These are phyloP conservation scores for Steinernema scapterisci DNA, from an alignment of 2,888 invertebrate species.

Conservation along the genomic window DNA sequence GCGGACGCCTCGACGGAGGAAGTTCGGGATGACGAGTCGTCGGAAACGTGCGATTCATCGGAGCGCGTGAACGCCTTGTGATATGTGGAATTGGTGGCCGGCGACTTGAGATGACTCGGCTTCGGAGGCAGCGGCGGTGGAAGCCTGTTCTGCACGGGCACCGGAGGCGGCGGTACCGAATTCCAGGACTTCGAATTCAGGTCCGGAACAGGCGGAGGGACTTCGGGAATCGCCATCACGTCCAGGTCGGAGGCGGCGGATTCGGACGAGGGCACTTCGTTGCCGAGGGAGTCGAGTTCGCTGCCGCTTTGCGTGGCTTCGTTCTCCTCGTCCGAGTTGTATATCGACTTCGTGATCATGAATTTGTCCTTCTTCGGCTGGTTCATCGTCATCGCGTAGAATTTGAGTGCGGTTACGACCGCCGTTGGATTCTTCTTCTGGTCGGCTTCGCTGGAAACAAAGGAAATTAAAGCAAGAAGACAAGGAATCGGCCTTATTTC, in stretches of 20 bases:
- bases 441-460: slow-evolving; percentile 58
- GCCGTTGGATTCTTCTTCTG: slow-evolving; percentile 83
- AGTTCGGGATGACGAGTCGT: neutral
- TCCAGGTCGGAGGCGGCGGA: slow-evolving; percentile 7
- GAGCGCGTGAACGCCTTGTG: slow-evolving; percentile 29
- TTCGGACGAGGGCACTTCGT: slow-evolving; percentile 19
- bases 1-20: slow-evolving; percentile 10
- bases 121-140: slow-evolving; percentile 19
- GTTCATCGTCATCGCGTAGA: slow-evolving; percentile 74
- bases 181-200: slow-evolving; percentile 25
- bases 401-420: slow-evolving; percentile 82
- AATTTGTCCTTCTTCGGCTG: slow-evolving; percentile 60
- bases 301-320: slow-evolving; percentile 34
- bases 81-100: slow-evolving; percentile 25
- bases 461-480: too few species aligned
- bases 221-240: neutral
- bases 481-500: too few species aligned
- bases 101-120: slow-evolving; percentile 28
- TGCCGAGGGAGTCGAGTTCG: slow-evolving; percentile 27
- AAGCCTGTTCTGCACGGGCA: neutral
- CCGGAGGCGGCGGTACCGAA: neutral
- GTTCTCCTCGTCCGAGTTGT: slow-evolving; percentile 50
- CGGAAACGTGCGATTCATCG: slow-evolving; percentile 15
- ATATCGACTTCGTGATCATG: slow-evolving; percentile 59
- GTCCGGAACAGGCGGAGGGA: neutral